Evolutionary conservation across 2,113 vertebrate species (phyloP), one percentile per base, ranked within the genome.

Genomic region (Antidorcas marsupialis): DNA sequence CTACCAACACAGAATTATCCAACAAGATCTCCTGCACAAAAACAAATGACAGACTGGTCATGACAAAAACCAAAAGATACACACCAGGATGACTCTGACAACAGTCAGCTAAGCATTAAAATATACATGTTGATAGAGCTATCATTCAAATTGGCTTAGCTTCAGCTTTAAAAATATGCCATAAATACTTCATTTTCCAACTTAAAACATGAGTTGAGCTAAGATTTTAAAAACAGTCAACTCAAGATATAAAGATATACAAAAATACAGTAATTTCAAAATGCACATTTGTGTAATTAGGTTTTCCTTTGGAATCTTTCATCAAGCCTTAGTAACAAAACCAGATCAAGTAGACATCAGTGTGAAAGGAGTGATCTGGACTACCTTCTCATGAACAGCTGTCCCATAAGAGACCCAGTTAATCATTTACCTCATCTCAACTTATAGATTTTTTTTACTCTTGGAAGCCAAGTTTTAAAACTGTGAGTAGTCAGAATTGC

Each of bases 1-100:
- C 98, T 99, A 99, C 99, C 99, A 99, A 99, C 98, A 99, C 97
- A 99, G 99, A 99, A 99, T 99, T 99, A 99, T 99, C 99, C 99
- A 99, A 99, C 98, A 99, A 99, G 99, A 99, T 99, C 98, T 99
- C 99, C 99, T 99, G 99, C 97, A 99, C 98, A 99, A 99, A 99
- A 99, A 99, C 98, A 99, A 99, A 99, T 8, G 97, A 99, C 98
- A 99, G 98, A 98, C 98, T 83, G 98, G 99, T 99, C 99, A 99
- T 87, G 98, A 98, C 92, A 99, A 98, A 74, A 98, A 98, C 78
- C 97, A 98, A 98, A 98, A 98, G 96, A 97, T 92, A 98, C 97
- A 94, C 97, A 98, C 93, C 91, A 98, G 93, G 98, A 95, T 94
- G 98, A 98, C 97, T 98, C 60, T 96, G 97, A 98, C 92, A 98